These are phyloP conservation scores for Geophilus truncorum DNA, from an alignment of 2,888 invertebrate species.

Conservation along the genomic window DNA sequence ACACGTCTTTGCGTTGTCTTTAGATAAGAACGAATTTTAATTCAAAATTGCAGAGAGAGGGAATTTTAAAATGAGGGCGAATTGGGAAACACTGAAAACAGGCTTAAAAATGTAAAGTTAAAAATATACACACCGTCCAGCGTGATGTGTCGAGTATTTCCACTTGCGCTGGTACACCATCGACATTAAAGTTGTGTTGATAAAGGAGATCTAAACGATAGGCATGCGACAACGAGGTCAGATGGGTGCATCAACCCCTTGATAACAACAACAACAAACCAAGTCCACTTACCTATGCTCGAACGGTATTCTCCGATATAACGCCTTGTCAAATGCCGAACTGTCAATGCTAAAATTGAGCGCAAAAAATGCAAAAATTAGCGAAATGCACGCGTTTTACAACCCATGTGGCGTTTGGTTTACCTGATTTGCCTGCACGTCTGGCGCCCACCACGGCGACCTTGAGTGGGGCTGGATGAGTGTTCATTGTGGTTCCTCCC, in stretches of 20 bases:
- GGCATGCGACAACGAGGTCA: constrained; percentile 28
- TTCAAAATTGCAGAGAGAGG: neutral
- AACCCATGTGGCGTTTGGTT: neutral
- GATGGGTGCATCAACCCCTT: constrained; percentile 17
- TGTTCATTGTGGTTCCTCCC: neutral
- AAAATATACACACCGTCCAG: constrained; percentile 36
- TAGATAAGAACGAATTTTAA: neutral
- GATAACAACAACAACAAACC: constrained; percentile 15
- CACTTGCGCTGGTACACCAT: constrained; percentile 38
- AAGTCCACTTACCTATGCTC: constrained; percentile 37
- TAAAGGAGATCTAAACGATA: constrained; percentile 39
- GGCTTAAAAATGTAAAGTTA: too few relatives aligned
- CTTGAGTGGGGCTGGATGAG: neutral
- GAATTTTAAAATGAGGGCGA: too few relatives aligned
- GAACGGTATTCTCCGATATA: constrained; percentile 78
- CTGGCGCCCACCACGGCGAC: constrained; percentile 30
- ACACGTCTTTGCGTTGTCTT: neutral
- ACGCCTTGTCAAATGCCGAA: constrained; percentile 66
- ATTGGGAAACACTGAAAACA: too few relatives aligned
- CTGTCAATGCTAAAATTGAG: neutral
- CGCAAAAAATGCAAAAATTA: neutral
- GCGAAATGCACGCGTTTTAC: neutral
- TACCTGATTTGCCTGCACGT: constrained; percentile 30
- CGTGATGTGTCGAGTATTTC: constrained; percentile 39
- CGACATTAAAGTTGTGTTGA: constrained; percentile 38